Conservation (phyloP, 2,797 vertebrate species). For the Clarias pachynema region DNA sequence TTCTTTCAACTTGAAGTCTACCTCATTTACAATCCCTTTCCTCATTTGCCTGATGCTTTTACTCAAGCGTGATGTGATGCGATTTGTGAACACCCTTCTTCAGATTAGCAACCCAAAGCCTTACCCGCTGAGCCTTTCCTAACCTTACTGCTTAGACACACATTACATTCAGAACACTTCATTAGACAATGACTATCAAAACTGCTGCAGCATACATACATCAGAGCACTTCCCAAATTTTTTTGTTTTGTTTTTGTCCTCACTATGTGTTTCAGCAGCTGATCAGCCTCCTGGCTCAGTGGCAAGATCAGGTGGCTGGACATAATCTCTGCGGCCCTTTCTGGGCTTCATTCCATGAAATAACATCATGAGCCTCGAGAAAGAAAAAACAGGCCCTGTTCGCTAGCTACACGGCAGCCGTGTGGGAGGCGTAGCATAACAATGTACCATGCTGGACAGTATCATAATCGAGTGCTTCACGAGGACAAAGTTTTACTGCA, state of each 20-base stretch:
- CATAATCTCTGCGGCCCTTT: constrained; percentile 49
- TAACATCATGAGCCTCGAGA: constrained; percentile 55
- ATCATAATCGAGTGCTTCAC: neutral
- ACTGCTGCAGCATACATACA: neutral
- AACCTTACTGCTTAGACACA: neutral
- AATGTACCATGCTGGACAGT: constrained; percentile 37
- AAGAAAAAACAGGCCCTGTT: constrained; percentile 55
- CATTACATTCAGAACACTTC: neutral
- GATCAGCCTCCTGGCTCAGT: constrained; percentile 45
- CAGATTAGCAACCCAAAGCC: neutral
- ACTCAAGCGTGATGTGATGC: neutral
- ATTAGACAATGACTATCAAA: neutral
- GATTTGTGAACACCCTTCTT: neutral
- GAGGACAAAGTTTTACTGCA: constrained; percentile 20
- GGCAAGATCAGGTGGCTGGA: constrained; percentile 58
- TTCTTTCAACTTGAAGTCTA: neutral
- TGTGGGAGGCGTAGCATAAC: constrained; percentile 50
- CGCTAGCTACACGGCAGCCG: constrained; percentile 46
- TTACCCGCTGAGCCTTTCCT: neutral
- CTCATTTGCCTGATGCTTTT: neutral
- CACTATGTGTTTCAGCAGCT: constrained; percentile 54
- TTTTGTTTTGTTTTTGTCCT: constrained; percentile 24
- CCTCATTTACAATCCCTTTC: neutral
- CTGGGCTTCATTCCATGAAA: constrained; percentile 57
- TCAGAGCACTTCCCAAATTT: neutral